These are phyloP conservation scores for Peromyscus maniculatus DNA, from an alignment of 2,113 vertebrate species.

Conservation along the genomic window DNA sequence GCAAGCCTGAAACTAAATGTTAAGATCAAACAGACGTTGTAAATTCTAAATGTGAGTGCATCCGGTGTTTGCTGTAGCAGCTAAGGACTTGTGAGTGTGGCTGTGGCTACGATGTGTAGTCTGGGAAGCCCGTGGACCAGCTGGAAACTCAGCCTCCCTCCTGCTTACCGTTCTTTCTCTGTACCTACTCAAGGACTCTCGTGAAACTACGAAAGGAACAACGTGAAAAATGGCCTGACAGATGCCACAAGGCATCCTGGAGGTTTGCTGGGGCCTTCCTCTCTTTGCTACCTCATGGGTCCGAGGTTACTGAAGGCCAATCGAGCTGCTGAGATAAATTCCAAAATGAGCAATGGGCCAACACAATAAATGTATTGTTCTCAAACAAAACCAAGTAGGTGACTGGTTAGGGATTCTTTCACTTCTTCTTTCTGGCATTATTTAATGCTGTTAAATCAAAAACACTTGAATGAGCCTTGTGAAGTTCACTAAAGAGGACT, in stretches of 20 bases:
- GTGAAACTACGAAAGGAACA: neutral
- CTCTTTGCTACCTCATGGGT: neutral
- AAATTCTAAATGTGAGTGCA: neutral
- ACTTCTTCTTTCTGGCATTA: slow-evolving; percentile 5
- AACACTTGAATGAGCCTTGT: neutral
- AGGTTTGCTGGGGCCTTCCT: neutral
- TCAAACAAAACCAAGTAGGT: neutral
- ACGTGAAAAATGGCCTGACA: neutral
- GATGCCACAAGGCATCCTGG: neutral
- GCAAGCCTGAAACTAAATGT: slow-evolving; percentile 27
- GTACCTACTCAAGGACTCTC: neutral
- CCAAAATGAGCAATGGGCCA: neutral
- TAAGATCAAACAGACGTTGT: slow-evolving; percentile 42
- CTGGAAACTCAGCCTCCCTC: neutral
- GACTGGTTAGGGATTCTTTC: neutral
- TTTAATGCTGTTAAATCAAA: neutral
- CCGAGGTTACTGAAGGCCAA: neutral
- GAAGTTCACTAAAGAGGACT: neutral
- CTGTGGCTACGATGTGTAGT: neutral
- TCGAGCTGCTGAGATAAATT: neutral
- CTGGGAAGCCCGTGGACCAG: neutral
- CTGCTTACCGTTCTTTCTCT: neutral
- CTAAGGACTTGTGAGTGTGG: neutral
- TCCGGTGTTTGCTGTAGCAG: neutral
- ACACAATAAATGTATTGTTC: neutral